These are phyloP conservation scores for Mormoops blainvillei DNA, from an alignment of 2,113 vertebrate species.

Conservation along the genomic window DNA sequence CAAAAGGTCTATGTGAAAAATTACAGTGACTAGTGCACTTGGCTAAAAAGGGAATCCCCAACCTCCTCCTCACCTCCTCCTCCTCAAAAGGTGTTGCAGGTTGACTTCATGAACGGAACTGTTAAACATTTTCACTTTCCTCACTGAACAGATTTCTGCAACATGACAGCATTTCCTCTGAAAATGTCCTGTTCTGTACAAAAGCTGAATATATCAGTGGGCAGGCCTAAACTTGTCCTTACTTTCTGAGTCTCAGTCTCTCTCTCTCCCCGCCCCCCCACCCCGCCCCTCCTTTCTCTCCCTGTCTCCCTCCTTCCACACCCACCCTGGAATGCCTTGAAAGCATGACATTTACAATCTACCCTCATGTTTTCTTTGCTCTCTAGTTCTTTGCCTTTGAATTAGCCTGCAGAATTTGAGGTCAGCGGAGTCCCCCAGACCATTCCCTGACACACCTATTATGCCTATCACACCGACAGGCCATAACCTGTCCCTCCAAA, in stretches of 20 bases:
- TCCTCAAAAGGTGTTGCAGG: not conserved
- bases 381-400: not conserved
- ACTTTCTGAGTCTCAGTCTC: not conserved
- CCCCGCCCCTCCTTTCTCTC: too few species aligned
- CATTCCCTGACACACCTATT: not conserved
- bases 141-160: not conserved
- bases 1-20: not conserved
- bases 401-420: not conserved
- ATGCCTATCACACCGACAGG: fast-evolving
- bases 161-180: not conserved
- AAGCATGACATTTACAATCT: not conserved
- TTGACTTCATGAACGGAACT: not conserved
- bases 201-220: not conserved
- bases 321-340: not conserved
- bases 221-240: conserved; percentile 22
- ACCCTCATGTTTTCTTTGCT: not conserved
- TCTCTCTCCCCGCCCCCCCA: too few species aligned
- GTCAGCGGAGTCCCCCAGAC: not conserved
- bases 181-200: not conserved
- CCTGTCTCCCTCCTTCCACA: not conserved
- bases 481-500: not conserved
- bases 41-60: not conserved
- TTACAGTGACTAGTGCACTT: not conserved
- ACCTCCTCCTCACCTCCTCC: not conserved
- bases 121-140: not conserved